Base-by-base conservation (phyloP, 1,140 invertebrate genomes). In the Ladona fulva region DNA sequence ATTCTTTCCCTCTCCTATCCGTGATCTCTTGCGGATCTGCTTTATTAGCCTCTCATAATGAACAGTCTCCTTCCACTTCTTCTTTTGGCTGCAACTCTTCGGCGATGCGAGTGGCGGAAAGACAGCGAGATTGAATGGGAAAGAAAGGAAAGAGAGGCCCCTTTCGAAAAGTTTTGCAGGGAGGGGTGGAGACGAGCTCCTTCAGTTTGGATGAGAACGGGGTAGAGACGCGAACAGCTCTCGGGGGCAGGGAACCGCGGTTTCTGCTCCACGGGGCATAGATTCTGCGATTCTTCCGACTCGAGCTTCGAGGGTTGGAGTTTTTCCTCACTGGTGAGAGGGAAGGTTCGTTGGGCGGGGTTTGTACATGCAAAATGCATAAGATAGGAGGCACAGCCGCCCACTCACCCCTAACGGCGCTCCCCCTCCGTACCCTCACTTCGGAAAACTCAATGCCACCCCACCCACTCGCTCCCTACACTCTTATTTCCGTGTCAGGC, bases 321-420 rank as follows among this genome's bases (percentile, higher is more conserved):
- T 19, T 16, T 19, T 16, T 22, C 52, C 44, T 11, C 10, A 52
- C 44, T 11, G 44, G 44, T 10, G 44, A 19, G 10, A 19, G 44
- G 19, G 44, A 52, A 52, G 10, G 10, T 19, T 19, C 44, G 44
- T 52, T 10, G 44, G 19, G 19, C 19, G 52, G 3, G 52, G 52
- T 66, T 66, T 52, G 44, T 52, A 66, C 52, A 66, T 66, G 52
- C 52, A 66, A 66, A 66, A 66, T 66, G 52, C 52, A 66, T 66
- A 66, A 66, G 52, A 66, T 52, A 52, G 44, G 44, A 11, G 44
- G 44, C 19, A 52, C 19, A 52, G 44, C 19, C 44, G 44, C 44
- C 44, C 44, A 52, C 44, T 52, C 44, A 52, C 44, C 44, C 44
- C 44, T 11, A 52, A 19, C 10, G 44, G 44, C 16, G 1, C 29